Evolutionary conservation across 2,797 vertebrate genomes (phyloP), one percentile per base, ranked within the genome.

Genomic region (Nyctalus aviator): DNA sequence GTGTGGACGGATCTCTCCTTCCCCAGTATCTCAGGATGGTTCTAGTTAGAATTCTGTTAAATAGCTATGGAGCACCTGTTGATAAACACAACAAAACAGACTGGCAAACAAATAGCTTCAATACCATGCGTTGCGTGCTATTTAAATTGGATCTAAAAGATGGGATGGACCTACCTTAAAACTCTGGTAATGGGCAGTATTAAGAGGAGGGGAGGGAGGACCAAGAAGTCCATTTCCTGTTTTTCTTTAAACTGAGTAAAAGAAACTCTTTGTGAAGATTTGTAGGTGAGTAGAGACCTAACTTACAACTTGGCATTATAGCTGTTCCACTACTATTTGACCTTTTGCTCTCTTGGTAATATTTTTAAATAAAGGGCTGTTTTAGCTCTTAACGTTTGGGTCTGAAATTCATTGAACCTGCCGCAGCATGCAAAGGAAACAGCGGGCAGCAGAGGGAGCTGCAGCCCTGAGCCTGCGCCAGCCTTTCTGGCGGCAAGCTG

Each of bases 381-480:
- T 64, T 81, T 48, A 79, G 14, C 20, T 76, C 62, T 83, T 20
- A 48, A 53, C 27, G 30, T 69, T 68, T 79, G 57, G 93, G 75
- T 84, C 84, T 95, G 76, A 84, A 79, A 84, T 57, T 73, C 10
- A 2, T 64, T 86, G 71, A 96, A 82, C 30, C 18, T 18, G 14
- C 6, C 50, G 2, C 2, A 32, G 35, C 71, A 21, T 48, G 68
- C 62, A 85, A 59, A 94, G 93, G 64, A 89, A 79, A 50, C 37
- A 35, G 21, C 57, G 64, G 85, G 90, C 98, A 93, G 97, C 46
- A 98, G 98, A 83, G 98, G 98, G 98, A 95, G 97, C 96, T 96
- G 64, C 77, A 95, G 89, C 18, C 93, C 32, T 44, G 30, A 89
- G 62, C 64, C 89, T 81, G 82, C 85, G 30, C 78, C 72, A 81